Base-by-base conservation (phyloP, 2,888 invertebrate genomes). In the Altica lythri region DNA sequence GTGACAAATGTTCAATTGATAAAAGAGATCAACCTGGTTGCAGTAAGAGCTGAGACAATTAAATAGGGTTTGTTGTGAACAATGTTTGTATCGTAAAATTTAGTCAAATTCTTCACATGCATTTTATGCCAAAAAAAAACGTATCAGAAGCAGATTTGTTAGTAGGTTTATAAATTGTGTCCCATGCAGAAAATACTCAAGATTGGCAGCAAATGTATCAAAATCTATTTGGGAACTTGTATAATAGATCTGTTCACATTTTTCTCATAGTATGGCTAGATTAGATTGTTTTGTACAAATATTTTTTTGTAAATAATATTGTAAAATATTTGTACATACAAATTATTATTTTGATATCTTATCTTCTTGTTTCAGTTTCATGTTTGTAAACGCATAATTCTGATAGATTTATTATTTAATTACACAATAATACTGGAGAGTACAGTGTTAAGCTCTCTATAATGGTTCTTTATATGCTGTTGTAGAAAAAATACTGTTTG, bases 1-100 rank as follows among this genome's bases (percentile, higher is more conserved):
- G 80, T 48, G 85, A 86, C 77, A 68, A 64, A 27, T 44, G 54
- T 10, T 54, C 61, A 16, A 61, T 64, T 16, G 59, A 62, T 32
- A 60, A 61, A 10, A 58, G 61, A 35, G 57, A 67, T 35, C 65
- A 67, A 50, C 67, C 70, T n/a, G 64, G 67, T 32, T 68, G 67
- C 14, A 69, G 70, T 53, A 67, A 66, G 46, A 73, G 68, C 59
- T 66, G 61, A 63, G 44, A 53, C 16, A 13, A 17, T 40, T 40
- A 49, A 45, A 10, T 18, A 27, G 17, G 5, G 8, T 27, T 10
- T 30, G 19, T n/a, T 9, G 4, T 10, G 29, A 29, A 29, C 10
- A 9, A 10, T 9, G 29, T 29, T 29, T 29, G 9, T 29, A 29
- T 2, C n/a, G 29, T 19, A 13, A 37, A 46, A 14, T 18, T 27